Evolutionary conservation across 1,140 invertebrate species (phyloP).

Genomic region (Panagrolaimus sp.): DNA sequence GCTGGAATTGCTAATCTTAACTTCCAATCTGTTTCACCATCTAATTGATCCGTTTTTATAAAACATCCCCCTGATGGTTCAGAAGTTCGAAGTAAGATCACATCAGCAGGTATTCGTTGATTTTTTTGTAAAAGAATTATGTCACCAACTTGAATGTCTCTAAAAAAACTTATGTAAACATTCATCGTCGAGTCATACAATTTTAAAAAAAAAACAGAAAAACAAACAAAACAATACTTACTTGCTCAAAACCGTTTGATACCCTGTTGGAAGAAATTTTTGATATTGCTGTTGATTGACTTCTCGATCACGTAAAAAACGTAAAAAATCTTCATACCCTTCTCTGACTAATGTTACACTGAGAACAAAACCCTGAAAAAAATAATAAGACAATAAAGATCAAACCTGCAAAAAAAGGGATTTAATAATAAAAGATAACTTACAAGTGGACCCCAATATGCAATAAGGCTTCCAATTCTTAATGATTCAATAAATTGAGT

Average conservation of each 20-base stretch:
- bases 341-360: slow-evolving; percentile 90
- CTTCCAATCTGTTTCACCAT: slow-evolving; percentile 99
- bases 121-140: slow-evolving; percentile 63
- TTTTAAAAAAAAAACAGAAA: slow-evolving; percentile 59
- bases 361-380: slow-evolving; percentile 79
- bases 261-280: slow-evolving; percentile 64
- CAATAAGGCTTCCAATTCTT: slow-evolving; percentile 91
- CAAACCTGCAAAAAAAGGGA: slow-evolving; percentile 19
- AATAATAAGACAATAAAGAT: neutral
- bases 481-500: slow-evolving; percentile 95
- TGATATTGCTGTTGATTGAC: slow-evolving; percentile 79
- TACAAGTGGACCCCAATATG: slow-evolving; percentile 93
- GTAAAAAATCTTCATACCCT: slow-evolving; percentile 86
- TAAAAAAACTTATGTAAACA: slow-evolving; percentile 30
- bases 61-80: slow-evolving; percentile 91
- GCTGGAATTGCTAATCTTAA: slow-evolving; percentile 81
- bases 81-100: slow-evolving; percentile 84
- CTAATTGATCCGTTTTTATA: slow-evolving; percentile 92
- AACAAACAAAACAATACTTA: slow-evolving; percentile 59
- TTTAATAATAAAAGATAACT: slow-evolving; percentile 49
- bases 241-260: slow-evolving; percentile 63
- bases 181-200: no score
- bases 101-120: slow-evolving; percentile 90
- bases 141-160: slow-evolving; percentile 55
- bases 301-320: slow-evolving; percentile 84